phyloP scores from a whole-genome alignment of 2,888 invertebrate genomes.

The Platycheirus rosarum region DNA sequence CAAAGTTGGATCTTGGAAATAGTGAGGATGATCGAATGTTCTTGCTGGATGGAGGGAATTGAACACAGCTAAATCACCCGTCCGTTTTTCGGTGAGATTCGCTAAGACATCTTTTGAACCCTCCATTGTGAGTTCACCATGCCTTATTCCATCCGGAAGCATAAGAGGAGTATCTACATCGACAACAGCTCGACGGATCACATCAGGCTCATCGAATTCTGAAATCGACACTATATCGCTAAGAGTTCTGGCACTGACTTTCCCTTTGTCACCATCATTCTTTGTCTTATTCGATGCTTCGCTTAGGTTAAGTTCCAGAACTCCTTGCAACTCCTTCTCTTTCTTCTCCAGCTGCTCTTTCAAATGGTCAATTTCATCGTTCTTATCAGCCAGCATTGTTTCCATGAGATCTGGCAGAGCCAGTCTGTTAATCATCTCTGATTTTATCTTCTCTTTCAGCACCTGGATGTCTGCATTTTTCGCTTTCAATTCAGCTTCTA shows the following conservation, averaged over 20 bases:
- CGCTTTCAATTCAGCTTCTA: constrained; percentile 84
- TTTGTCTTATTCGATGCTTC: constrained; percentile 71
- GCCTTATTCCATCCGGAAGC: constrained; percentile 76
- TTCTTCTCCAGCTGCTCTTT: constrained; percentile 83
- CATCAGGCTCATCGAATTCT: constrained; percentile 88
- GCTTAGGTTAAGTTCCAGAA: constrained; percentile 84
- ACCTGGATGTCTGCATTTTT: constrained; percentile 82
- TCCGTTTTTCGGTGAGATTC: constrained; percentile 80
- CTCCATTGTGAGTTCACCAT: constrained; percentile 79
- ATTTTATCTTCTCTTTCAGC: constrained; percentile 83
- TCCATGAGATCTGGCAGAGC: constrained; percentile 85
- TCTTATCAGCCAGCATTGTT: constrained; percentile 87
- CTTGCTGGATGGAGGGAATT: constrained; percentile 77
- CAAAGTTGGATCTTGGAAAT: constrained; percentile 79
- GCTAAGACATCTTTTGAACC: constrained; percentile 80
- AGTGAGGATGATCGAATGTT: constrained; percentile 81
- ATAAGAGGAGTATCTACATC: constrained; percentile 78
- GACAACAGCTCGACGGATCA: constrained; percentile 83
- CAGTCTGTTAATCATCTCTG: constrained; percentile 82
- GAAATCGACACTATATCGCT: constrained; percentile 89
- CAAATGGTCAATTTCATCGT: constrained; percentile 87
- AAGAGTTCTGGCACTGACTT: constrained; percentile 87
- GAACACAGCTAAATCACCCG: constrained; percentile 79
- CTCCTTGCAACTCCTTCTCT: constrained; percentile 83
- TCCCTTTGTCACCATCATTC: constrained; percentile 82